Evolutionary conservation across 1,140 invertebrate species (phyloP), one percentile per base, ranked within the genome.

Genomic region (Pollicipes pollicipes): DNA sequence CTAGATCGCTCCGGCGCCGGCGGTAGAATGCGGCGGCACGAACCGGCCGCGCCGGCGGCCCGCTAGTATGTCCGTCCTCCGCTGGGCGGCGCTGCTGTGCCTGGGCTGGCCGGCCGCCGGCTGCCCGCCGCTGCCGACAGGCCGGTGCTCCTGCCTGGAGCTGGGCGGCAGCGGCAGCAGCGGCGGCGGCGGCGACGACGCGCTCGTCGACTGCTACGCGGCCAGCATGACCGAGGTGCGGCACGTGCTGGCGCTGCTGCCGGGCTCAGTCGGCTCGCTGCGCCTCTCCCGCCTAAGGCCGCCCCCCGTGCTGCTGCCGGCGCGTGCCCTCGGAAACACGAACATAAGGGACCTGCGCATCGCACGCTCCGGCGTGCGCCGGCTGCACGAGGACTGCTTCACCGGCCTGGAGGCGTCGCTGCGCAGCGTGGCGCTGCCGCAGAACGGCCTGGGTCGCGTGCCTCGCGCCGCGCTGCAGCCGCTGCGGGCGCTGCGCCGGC

Each of bases 381-480:
- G 88, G 68, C 81, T 94, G 32, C 85, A 85, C 74, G 89, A 92
- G 76, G 85, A 87, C 69, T 87, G 86, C 58, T 85, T 93, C 76
- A 79, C 82, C 68, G 86, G 87, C 71, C 78, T 93, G 28, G 83
- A 85, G 67, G 17, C 13, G 13, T 87, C 86, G 72, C 80, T 95
- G 73, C 89, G 93, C 80, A 88, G 87, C 13, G 81, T 95, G 71
- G 88, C 88, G 72, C 82, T 95, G 72, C 84, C 90, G 37, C 90
- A 90, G 64, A 88, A 90, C 69, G 88, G 88, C 79, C 82, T 95
- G 70, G 84, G 84, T 69, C 85, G 83, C 74, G 86, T 95, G 69
- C 92, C 92, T 0, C 88, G 90, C 76, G 88, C 88, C 75, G 87
- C 91, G 0, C 82, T 95, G 30, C 84, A 86, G 10, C 84, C 86